A percentile compares a stretch with the other conserved stretches of the same genome.
These are phyloP conservation scores for Coecobrya sp. DNA, from an alignment of 2,888 invertebrate genomes.

Conservation along the genomic window DNA sequence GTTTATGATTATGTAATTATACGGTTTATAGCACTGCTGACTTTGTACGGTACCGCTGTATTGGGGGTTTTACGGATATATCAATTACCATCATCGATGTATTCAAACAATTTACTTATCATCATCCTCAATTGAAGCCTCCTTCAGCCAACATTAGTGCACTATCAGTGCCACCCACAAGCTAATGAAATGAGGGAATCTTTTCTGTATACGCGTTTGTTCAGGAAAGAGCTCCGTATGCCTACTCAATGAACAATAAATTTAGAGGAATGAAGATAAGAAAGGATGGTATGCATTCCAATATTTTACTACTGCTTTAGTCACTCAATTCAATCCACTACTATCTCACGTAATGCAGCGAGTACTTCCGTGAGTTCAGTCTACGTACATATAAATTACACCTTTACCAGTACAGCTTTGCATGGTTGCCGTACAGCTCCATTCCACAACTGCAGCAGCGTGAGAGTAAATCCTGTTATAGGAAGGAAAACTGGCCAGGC, in stretches of 20 bases:
- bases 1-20: background rate
- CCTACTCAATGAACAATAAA: background rate
- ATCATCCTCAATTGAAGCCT: background rate
- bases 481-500: constrained; percentile 12
- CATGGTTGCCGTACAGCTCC: background rate
- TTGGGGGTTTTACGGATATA: background rate
- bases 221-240: background rate
- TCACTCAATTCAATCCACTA: constrained; percentile 23
- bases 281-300: constrained; percentile 14
- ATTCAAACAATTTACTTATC: constrained; percentile 8
- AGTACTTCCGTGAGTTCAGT: no score
- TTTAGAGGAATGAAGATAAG: background rate
- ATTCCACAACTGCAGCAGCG: constrained; percentile 2
- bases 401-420: background rate
- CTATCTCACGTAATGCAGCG: background rate
- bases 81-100: background rate
- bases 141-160: background rate
- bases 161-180: background rate
- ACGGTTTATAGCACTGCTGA: no score
- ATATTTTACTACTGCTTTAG: background rate
- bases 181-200: background rate
- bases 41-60: background rate
- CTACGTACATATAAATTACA: no score
- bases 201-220: background rate
- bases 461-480: background rate